Conservation (phyloP, 2,888 invertebrate genomes). For the Drosophila peninsularis region DNA sequence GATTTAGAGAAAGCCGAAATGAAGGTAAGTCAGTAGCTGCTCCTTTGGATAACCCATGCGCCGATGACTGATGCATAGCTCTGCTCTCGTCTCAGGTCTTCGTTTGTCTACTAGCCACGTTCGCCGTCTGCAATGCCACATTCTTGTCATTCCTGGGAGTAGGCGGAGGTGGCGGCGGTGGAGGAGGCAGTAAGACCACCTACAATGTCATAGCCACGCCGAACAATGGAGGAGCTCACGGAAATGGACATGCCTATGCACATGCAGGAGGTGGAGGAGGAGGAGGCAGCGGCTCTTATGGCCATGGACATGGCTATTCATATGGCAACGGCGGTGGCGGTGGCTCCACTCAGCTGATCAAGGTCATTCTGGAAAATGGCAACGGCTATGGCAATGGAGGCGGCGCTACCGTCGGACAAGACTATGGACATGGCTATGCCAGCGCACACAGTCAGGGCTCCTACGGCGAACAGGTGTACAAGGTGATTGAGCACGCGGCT, state of each 20-base stretch:
- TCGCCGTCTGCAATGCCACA: slow-evolving; percentile 72
- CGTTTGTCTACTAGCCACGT: slow-evolving; percentile 72
- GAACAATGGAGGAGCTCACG: slow-evolving; percentile 37
- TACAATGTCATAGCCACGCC: slow-evolving; percentile 70
- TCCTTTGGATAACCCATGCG: slow-evolving; percentile 28
- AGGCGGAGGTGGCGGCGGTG: slow-evolving; percentile 40
- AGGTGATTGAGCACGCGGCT: slow-evolving; percentile 67
- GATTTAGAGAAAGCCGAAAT: slow-evolving; percentile 45
- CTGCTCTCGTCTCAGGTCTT: slow-evolving; percentile 56
- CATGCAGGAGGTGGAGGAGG: slow-evolving; percentile 27
- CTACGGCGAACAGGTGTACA: slow-evolving; percentile 62
- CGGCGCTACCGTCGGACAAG: slow-evolving; percentile 22
- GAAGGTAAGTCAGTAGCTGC: slow-evolving; percentile 62
- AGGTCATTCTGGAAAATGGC: slow-evolving; percentile 63
- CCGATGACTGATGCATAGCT: slow-evolving; percentile 16
- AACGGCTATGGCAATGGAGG: slow-evolving; percentile 39
- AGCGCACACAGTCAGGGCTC: slow-evolving; percentile 36
- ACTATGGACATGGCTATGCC: slow-evolving; percentile 40
- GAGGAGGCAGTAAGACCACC: slow-evolving; percentile 53
- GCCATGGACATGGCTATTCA: slow-evolving; percentile 43
- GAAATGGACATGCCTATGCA: slow-evolving; percentile 12
- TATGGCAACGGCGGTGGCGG: slow-evolving; percentile 37
- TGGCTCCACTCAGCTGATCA: slow-evolving; percentile 68
- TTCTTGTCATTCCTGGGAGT: slow-evolving; percentile 72
- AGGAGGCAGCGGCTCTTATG: slow-evolving; percentile 24